Evolutionary conservation across 2,797 vertebrate genomes (phyloP).

Genomic region (Holocentrus rufus): DNA sequence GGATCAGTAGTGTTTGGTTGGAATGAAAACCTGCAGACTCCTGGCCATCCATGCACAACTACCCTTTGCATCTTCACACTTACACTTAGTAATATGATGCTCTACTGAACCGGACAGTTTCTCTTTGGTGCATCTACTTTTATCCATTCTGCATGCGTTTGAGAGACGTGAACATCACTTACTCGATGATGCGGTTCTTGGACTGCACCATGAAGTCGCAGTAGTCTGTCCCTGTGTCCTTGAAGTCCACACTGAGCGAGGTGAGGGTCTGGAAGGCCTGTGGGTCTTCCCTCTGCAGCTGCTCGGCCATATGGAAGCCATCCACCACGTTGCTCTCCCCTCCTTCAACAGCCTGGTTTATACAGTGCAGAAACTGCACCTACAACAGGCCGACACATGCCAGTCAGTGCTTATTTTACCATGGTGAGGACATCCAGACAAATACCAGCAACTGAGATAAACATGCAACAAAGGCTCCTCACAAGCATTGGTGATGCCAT

Average conservation of each 20-base stretch:
- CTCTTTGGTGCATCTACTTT: no score
- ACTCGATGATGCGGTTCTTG: slow-evolving; percentile 94
- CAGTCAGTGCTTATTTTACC: slow-evolving; percentile 28
- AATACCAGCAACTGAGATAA: slow-evolving; percentile 11
- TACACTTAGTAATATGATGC: no score
- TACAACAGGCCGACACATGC: slow-evolving; percentile 62
- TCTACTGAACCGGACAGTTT: no score
- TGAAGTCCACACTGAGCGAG: slow-evolving; percentile 88
- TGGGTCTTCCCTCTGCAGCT: slow-evolving; percentile 85
- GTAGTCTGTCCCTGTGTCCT: slow-evolving; percentile 90
- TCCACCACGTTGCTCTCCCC: slow-evolving; percentile 92
- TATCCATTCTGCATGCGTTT: background rate
- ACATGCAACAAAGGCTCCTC: slow-evolving; percentile 11
- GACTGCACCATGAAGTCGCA: slow-evolving; percentile 93
- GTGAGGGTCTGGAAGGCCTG: slow-evolving; percentile 86
- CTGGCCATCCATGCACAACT: no score
- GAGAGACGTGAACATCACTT: slow-evolving; percentile 41
- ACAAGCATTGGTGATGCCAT: slow-evolving; percentile 1
- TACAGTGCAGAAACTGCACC: slow-evolving; percentile 95
- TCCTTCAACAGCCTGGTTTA: slow-evolving; percentile 87
- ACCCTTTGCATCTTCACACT: no score
- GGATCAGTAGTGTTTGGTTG: no score
- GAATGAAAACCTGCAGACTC: no score
- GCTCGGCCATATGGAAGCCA: slow-evolving; percentile 87
- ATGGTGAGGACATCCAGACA: background rate